These are phyloP conservation scores for Onchidella celtica DNA, from an alignment of 2,888 invertebrate species.

Conservation along the genomic window DNA sequence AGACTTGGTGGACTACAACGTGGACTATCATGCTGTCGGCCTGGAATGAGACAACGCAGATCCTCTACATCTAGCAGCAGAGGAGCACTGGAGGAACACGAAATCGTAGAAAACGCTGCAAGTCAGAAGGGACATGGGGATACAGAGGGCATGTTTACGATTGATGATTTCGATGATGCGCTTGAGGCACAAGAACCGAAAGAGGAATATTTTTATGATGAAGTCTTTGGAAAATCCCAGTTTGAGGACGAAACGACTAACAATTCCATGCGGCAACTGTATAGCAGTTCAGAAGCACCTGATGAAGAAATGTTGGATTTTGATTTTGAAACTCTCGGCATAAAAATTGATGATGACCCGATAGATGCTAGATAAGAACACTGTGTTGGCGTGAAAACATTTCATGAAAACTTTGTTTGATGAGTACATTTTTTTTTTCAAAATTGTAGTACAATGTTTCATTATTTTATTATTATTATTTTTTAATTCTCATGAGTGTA, in stretches of 20 bases:
- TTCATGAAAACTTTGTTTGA: no score
- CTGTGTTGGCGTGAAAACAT: no score
- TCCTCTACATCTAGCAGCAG: conserved; percentile 45
- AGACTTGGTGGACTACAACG: conserved; percentile 9
- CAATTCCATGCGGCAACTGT: conserved; percentile 55
- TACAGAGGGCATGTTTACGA: conserved; percentile 37
- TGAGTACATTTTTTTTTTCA: no score
- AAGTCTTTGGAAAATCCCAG: conserved; percentile 57
- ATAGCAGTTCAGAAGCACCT: conserved; percentile 16
- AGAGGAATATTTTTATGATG: conserved; percentile 54
- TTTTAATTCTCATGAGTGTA: background rate
- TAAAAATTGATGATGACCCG: conserved; percentile 29
- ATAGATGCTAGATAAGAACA: background rate
- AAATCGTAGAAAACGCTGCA: background rate
- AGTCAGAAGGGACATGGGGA: background rate
- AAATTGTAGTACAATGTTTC: background rate
- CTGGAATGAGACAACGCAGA: conserved; percentile 1
- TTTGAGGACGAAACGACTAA: conserved; percentile 60
- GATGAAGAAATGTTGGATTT: conserved; percentile 52
- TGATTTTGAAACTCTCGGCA: conserved; percentile 47
- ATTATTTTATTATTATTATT: background rate
- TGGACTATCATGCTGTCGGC: conserved; percentile 5
- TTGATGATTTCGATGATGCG: conserved; percentile 26
- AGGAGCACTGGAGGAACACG: conserved; percentile 39
- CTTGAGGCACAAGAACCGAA: background rate